Evolutionary conservation across 2,113 vertebrate genomes (phyloP), one percentile per base, ranked within the genome.

Genomic region (Halcyon senegalensis): DNA sequence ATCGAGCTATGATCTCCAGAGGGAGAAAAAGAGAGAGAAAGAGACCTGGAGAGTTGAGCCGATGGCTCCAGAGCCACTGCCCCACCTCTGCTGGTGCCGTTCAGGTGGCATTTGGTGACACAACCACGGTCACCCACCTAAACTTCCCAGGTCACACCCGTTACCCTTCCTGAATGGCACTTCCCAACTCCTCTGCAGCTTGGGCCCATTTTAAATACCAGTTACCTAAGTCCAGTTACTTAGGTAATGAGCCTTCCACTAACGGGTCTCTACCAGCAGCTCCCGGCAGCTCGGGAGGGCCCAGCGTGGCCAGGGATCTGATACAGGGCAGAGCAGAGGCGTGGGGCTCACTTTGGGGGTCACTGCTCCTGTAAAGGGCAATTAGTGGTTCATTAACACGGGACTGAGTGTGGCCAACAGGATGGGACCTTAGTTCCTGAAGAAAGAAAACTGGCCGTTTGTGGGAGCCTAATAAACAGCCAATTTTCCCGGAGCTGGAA

Each of bases 341-440:
- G 44, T 0, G 4, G 39, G 7, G 46, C 37, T 73, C 46, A 0
- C 23, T 77, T 6, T 11, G 7, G 70, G 87, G 82, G 24, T 51
- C 50, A 11, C 5, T 62, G 74, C 77, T 76, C 51, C 95, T 70
- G 50, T 7, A n/a, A 74, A 35, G 1, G 56, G 78, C 63, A 53
- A 48, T 66, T 1, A 43, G 64, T 0, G 80, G 66, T 30, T 82
- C 5, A 0, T 46, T 50, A 74, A 46, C 8, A 9, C 3, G 13
- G 31, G 4, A 20, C 79, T 46, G 50, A 31, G 84, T 39, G 76
- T 7, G 92, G 94, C 90, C 84, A 23, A n/a, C 30, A 56, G 92
- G 89, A 95, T 90, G 85, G 93, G 94, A 94, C 92, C 94, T 97
- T 96, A 94, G 87, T 97, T 94, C 87, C 93, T 73, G 93, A 87